phyloP scores from a whole-genome alignment of 2,888 invertebrate genomes.

The Ennomos fuscantarius region DNA sequence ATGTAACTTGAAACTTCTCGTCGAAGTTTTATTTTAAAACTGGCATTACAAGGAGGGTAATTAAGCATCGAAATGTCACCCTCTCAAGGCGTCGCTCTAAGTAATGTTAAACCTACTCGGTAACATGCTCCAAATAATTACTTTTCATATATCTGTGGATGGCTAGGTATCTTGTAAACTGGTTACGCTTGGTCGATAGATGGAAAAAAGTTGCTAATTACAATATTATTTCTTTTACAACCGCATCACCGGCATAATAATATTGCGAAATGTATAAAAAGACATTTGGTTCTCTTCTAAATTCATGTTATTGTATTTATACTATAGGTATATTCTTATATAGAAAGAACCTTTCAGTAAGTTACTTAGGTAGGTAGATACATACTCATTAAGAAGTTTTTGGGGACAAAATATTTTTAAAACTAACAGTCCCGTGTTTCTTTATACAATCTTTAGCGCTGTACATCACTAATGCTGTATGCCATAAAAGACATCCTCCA shows the following conservation, averaged over 20 bases:
- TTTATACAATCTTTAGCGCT: too few relatives aligned
- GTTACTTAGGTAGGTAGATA: too few relatives aligned
- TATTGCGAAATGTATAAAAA: background rate
- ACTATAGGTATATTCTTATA: too few relatives aligned
- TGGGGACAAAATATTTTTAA: too few relatives aligned
- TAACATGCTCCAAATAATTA: slow-evolving; percentile 46
- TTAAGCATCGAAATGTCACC: slow-evolving; percentile 77
- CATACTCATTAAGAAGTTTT: too few relatives aligned
- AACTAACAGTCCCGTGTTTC: too few relatives aligned
- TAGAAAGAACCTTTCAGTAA: too few relatives aligned
- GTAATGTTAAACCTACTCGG: slow-evolving; percentile 53
- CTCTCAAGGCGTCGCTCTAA: slow-evolving; percentile 65
- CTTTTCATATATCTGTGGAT: slow-evolving; percentile 22
- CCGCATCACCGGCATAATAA: background rate
- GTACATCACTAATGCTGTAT: too few relatives aligned
- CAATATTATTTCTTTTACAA: slow-evolving; percentile 13
- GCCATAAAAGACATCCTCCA: too few relatives aligned
- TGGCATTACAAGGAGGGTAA: slow-evolving; percentile 68
- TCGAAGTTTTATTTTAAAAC: slow-evolving; percentile 63
- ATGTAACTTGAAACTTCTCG: slow-evolving; percentile 49
- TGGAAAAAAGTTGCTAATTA: slow-evolving; percentile 18
- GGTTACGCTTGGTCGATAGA: slow-evolving; percentile 4
- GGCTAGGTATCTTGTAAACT: slow-evolving; percentile 26
- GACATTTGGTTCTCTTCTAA: too few relatives aligned
- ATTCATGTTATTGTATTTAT: too few relatives aligned